A percentile compares a stretch with the other conserved stretches of the same genome.
These are phyloP conservation scores for Gallinago media DNA, from an alignment of 2,113 vertebrate genomes.

Conservation along the genomic window DNA sequence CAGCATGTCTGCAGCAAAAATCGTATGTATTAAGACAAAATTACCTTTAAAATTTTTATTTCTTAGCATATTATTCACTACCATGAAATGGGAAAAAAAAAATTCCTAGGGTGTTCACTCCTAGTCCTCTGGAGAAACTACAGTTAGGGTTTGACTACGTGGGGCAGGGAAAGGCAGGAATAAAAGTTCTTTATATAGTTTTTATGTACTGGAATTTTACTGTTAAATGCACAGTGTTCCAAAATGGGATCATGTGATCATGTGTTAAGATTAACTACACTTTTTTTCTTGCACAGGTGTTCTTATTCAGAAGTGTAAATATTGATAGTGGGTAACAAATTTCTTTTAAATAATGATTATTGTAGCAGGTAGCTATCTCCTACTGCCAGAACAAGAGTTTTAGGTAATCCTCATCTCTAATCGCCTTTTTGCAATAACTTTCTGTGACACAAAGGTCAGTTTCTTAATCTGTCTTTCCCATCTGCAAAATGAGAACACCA, in stretches of 20 bases:
- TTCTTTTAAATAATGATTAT: background rate
- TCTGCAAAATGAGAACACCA: background rate
- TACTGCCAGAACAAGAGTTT: background rate
- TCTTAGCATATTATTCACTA: background rate
- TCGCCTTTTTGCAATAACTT: background rate
- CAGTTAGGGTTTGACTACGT: background rate
- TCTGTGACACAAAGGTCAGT: background rate
- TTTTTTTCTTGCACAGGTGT: background rate
- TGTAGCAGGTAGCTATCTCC: background rate
- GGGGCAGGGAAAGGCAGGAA: background rate
- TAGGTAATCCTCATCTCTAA: background rate
- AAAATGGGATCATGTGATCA: background rate
- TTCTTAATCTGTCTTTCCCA: background rate
- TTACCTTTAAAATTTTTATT: background rate
- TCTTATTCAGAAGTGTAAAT: background rate
- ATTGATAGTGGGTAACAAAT: background rate
- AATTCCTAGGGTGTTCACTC: background rate
- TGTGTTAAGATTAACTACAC: background rate
- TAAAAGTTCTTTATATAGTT: background rate
- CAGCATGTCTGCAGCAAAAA: constrained; percentile 99
- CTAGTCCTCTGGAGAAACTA: background rate
- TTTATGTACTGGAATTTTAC: background rate
- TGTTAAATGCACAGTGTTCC: background rate
- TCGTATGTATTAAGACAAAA: constrained; percentile 81
- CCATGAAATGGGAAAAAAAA: background rate